Evolutionary conservation across 2,113 vertebrate genomes (phyloP).

Genomic region (Procavia capensis): DNA sequence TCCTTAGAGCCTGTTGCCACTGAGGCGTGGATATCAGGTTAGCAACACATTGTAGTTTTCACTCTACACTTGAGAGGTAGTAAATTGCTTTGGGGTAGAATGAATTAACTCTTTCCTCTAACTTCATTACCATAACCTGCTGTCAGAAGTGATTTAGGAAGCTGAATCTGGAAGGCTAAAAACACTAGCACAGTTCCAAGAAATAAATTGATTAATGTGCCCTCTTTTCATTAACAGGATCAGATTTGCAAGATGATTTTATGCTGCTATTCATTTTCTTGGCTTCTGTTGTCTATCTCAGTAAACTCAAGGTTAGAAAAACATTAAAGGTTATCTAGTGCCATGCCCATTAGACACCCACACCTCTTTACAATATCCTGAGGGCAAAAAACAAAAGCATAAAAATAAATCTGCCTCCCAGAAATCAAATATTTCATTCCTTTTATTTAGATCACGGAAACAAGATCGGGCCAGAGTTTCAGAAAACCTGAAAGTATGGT

Average conservation of each 20-base stretch:
- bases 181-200: constrained; percentile 32
- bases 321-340: not conserved
- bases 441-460: constrained; percentile 18
- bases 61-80: constrained; percentile 56
- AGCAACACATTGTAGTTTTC: constrained; percentile 25
- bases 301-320: constrained; percentile 7
- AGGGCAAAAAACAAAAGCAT: not conserved
- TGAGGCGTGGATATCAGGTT: constrained; percentile 77
- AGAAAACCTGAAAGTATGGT: not conserved
- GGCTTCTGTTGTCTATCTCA: not conserved
- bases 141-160: constrained; percentile 72
- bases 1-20: constrained; percentile 63
- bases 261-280: constrained; percentile 46
- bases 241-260: constrained; percentile 33
- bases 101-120: constrained; percentile 70
- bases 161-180: constrained; percentile 45
- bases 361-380: not conserved
- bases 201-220: constrained; percentile 60
- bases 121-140: constrained; percentile 30
- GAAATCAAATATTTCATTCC: constrained; percentile 10
- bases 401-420: not conserved
- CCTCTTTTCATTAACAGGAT: constrained; percentile 60
- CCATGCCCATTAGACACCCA: not conserved
- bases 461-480: not conserved
- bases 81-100: constrained; percentile 63